Conservation (phyloP, 2,888 invertebrate species). For the Acholoe squamosa region DNA sequence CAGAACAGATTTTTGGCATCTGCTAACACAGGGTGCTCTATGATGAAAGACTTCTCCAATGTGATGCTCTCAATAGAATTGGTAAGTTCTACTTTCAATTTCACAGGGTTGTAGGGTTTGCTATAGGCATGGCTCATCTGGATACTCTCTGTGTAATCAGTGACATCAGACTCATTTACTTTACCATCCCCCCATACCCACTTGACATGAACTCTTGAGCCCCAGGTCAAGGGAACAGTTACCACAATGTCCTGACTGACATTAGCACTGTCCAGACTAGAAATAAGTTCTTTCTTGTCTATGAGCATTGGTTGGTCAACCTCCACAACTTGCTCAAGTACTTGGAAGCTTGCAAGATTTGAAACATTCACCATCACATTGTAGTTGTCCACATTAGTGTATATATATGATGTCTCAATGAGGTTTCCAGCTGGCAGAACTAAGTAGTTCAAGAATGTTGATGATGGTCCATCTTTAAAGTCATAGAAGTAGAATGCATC, state of each 20-base stretch:
- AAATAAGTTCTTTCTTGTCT: background rate
- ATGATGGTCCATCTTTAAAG: background rate
- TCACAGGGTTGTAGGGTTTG: background rate
- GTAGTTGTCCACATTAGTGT: slow-evolving; percentile 65
- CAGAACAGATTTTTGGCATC: background rate
- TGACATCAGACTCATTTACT: background rate
- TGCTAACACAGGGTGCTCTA: background rate
- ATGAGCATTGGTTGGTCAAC: slow-evolving; percentile 67
- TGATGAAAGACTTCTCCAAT: background rate
- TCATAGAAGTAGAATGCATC: background rate
- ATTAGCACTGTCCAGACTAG: background rate
- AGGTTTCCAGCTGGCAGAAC: background rate
- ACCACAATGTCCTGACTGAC: background rate
- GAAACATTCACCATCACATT: slow-evolving; percentile 68
- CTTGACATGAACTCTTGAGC: background rate
- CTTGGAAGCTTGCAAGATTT: slow-evolving; percentile 70
- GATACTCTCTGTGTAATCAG: background rate
- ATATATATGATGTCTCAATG: background rate
- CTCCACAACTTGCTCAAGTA: slow-evolving; percentile 66
- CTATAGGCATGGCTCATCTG: background rate
- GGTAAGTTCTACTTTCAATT: background rate
- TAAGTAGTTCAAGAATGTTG: background rate
- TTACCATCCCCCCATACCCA: slow-evolving; percentile 33
- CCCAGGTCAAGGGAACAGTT: slow-evolving; percentile 15
- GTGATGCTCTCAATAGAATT: background rate